phyloP scores from a whole-genome alignment of 2,888 invertebrate genomes.

The Ochropleura leucogaster region DNA sequence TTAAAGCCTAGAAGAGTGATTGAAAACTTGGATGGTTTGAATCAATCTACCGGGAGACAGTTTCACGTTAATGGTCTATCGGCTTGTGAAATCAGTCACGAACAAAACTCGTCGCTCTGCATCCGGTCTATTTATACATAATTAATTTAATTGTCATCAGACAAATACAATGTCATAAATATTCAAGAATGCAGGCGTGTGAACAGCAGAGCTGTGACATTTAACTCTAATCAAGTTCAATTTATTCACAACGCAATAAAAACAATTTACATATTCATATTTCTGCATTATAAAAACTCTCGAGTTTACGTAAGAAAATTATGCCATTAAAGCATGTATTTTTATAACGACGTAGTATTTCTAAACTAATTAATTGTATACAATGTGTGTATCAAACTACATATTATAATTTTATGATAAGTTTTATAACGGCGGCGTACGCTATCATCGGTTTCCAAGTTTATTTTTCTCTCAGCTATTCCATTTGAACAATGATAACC shows the following conservation, averaged over 20 bases:
- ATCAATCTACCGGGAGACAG: neutral
- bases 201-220: slow-evolving; percentile 50
- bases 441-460: slow-evolving; percentile 47
- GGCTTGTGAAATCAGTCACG: neutral
- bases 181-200: slow-evolving; percentile 44
- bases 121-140: neutral
- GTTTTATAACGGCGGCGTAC: slow-evolving; percentile 27
- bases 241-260: slow-evolving; percentile 56
- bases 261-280: slow-evolving; percentile 52
- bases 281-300: slow-evolving; percentile 23
- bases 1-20: neutral
- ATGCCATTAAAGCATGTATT: slow-evolving; percentile 36
- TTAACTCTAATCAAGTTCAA: slow-evolving; percentile 48
- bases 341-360: slow-evolving; percentile 35
- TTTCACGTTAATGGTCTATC: neutral
- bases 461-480: slow-evolving; percentile 60
- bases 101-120: neutral
- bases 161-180: slow-evolving; percentile 37
- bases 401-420: slow-evolving; percentile 35
- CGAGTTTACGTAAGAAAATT: slow-evolving; percentile 44
- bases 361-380: slow-evolving; percentile 33
- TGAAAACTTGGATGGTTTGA: neutral
- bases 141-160: slow-evolving; percentile 21
- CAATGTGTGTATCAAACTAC: slow-evolving; percentile 23
- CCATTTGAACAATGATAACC: slow-evolving; percentile 67